Base-by-base conservation (phyloP, 2,113 vertebrate species). In the Solea solea region DNA sequence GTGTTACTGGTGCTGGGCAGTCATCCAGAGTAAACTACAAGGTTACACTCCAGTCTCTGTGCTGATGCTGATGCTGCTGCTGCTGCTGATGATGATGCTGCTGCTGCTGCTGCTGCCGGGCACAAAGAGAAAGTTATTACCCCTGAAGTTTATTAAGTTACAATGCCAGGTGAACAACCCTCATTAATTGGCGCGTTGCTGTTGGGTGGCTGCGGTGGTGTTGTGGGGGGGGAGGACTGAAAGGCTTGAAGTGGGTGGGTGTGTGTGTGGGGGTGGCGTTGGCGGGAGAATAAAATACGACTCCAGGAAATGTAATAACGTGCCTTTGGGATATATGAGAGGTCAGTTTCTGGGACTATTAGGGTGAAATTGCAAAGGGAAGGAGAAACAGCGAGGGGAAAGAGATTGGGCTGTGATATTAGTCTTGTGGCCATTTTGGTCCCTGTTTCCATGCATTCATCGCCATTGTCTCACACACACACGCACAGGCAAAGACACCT, bases 1-100 rank as follows among this genome's bases (percentile, higher is more conserved):
- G 88, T 90, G 75, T 87, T 77, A 6, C 50, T 45, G 64, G 55
- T 58, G 81, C 59, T 82, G 93, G 93, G 93, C 93, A 71, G 69
- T 57, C 71, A 78, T 92, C 93, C 93, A 94, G 92, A 88, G 91
- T 84, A 92, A 94, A 93, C 91, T 87, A 82, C 81, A 85, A 86
- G 56, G 91, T 90, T 89, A 85, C 90, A 91, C 66, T 73, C 81
- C 83, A 86, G 72, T 67, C 86, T 92, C 88, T 91, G 81, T 89
- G 80, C 81, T 88, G 75, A 54, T 65, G 62, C 56, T 59, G 75
- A 81, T 21, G 56, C 56, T 21, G 21, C 0, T 11, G 75, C 58
- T 65, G 62, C 60, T 59, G 76, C 82, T n/a, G 55, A 28, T 82
- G 75, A 75, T 46, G 41, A 1, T 44, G 42, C 8, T 89, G 80